Evolutionary conservation across 2,113 vertebrate genomes (phyloP), one percentile per base, ranked within the genome.

Genomic region (Nothobranchius furzeri): DNA sequence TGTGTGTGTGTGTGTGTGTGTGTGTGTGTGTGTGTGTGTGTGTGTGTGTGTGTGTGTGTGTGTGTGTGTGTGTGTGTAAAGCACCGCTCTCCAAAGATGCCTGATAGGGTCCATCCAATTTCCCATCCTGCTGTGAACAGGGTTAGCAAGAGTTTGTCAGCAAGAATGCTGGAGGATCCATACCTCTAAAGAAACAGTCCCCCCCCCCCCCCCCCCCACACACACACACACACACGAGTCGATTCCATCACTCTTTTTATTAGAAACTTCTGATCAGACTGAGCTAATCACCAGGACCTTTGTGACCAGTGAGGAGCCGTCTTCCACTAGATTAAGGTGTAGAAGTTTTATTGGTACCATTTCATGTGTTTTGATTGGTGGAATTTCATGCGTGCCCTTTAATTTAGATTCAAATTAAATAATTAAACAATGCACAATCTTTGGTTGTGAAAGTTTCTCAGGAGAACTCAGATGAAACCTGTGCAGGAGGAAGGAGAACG

Each of bases 71-170:
- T 57, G 30, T 3, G 30, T 3, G 30, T 3, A 4, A 64, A 42
- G 60, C 35, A 40, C 15, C 37, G n/a, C 51, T 61, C 62, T 81
- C 63, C 48, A 73, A 83, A 77, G 60, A 69, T 51, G 25, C 67
- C 67, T n/a, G 64, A 80, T 52, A 50, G 60, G 56, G 56, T 60
- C 68, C 63, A 59, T 82, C 73, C 84, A 83, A 87, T 82, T 78
- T 79, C 72, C 75, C 11, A 1, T 67, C 85, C 71, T 61, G 79
- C 84, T 83, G 83, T 75, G 79, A 73, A 59, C 30, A 42, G 81
- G 82, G 81, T 86, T 81, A 78, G 40, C 79, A 49, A 49, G 64
- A 72, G 64, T 77, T 75, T 77, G 64, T 69, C 78, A 42, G 68
- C 24, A 53, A 65, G 70, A 72, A 75, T 71, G 40, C 56, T 12